phyloP scores from a whole-genome alignment of 1,140 invertebrate species.

The Drosophila santomea region DNA sequence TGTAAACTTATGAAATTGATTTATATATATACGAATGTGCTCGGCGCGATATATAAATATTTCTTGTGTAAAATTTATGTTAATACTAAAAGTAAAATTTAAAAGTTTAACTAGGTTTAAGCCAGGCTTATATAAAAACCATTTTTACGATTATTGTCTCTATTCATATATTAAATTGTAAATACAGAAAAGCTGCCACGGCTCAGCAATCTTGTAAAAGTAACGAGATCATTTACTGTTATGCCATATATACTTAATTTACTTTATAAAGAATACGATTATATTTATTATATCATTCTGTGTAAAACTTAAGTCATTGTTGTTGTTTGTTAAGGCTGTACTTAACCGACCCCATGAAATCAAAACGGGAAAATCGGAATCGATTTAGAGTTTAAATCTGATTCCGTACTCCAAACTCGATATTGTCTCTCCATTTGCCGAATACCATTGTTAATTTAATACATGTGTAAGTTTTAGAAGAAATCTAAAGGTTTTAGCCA shows the following conservation, averaged over 20 bases:
- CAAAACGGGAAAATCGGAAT: constrained; percentile 1
- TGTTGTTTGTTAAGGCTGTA: constrained; percentile 81
- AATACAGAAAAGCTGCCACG: constrained; percentile 75
- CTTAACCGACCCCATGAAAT: constrained; percentile 50
- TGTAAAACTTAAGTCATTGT: constrained; percentile 66
- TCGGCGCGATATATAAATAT: constrained; percentile 33
- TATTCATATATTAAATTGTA: constrained; percentile 67
- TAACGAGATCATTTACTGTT: constrained; percentile 74
- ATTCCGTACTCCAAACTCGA: constrained; percentile 20
- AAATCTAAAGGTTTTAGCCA: constrained; percentile 40
- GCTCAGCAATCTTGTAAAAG: constrained; percentile 76
- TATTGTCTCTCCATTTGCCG: constrained; percentile 66
- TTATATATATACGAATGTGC: constrained; percentile 32
- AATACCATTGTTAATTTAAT: constrained; percentile 78
- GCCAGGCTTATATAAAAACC: constrained; percentile 60
- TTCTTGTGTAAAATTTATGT: constrained; percentile 76
- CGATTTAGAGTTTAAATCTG: constrained; percentile 21
- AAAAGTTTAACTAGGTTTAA: constrained; percentile 74
- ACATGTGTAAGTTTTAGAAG: constrained; percentile 71
- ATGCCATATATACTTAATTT: constrained; percentile 60
- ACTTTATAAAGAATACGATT: constrained; percentile 36
- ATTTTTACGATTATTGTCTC: constrained; percentile 56
- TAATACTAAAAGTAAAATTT: constrained; percentile 69
- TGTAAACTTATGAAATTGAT: constrained; percentile 36
- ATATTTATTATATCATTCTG: constrained; percentile 58